Evolutionary conservation across 35 echinoderm and acorn worm genomes (phyloP).

Genomic region (Patiria miniata): DNA sequence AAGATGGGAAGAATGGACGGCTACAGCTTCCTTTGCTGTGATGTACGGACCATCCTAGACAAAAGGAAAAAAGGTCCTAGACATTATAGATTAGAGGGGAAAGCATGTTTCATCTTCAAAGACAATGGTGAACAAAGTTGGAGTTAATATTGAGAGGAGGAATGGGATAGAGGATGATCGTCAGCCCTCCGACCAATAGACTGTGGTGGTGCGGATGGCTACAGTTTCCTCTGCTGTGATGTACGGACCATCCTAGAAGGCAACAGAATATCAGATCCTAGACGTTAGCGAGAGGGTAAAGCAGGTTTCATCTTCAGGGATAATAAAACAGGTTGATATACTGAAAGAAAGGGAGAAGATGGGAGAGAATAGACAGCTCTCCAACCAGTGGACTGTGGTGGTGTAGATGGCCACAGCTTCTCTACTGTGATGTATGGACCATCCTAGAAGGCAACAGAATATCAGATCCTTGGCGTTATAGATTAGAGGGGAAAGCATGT

Average conservation of each 20-base stretch:
- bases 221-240: conserved; percentile 98
- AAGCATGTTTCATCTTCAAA: not conserved
- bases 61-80: not conserved
- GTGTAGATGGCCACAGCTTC: conserved; percentile 99
- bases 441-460: conserved; percentile 59
- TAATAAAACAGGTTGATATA: not conserved
- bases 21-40: conserved; percentile 97
- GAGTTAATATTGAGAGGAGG: too few relatives aligned
- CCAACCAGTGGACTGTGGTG: conserved; percentile 97
- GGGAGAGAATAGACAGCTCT: conserved; percentile 95
- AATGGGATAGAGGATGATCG: conserved; percentile 98
- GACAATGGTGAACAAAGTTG: too few relatives aligned
- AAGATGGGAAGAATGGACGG: conserved; percentile 54
- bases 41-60: conserved; percentile 98
- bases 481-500: not conserved
- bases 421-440: conserved; percentile 99
- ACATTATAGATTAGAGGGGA: not conserved
- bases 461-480: not conserved
- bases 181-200: conserved; percentile 93
- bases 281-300: not conserved
- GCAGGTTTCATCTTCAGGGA: not conserved
- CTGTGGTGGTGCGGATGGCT: conserved; percentile 97
- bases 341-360: conserved; percentile 94
- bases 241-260: conserved; percentile 92
- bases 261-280: not conserved